Evolutionary conservation across 2,888 invertebrate species (phyloP).

Genomic region (Rugalucina vietnamica): DNA sequence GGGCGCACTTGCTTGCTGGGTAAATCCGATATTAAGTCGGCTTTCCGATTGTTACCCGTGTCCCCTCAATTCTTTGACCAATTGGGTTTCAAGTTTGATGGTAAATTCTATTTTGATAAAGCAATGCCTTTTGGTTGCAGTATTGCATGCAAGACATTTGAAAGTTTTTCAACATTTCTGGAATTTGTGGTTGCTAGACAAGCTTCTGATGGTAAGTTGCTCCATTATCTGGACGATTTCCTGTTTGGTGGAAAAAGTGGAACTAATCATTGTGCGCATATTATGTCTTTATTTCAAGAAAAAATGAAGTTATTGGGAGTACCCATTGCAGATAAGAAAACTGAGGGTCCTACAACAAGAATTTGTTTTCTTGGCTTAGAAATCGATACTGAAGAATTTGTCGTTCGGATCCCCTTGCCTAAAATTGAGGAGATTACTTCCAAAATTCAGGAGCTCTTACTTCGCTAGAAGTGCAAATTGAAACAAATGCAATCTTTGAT

Average conservation of each 20-base stretch:
- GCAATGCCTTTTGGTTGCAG: conserved; percentile 33
- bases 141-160: conserved; percentile 19
- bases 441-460: not conserved
- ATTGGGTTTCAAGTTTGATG: conserved; percentile 37
- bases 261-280: not conserved
- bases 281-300: conserved; percentile 10
- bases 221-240: conserved; percentile 45
- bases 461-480: not conserved
- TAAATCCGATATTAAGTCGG: conserved; percentile 51
- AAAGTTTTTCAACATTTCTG: conserved; percentile 32
- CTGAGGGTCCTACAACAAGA: conserved; percentile 19
- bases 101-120: conserved; percentile 38
- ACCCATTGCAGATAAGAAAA: conserved; percentile 19
- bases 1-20: conserved; percentile 27
- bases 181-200: conserved; percentile 14
- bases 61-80: conserved; percentile 43
- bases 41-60: conserved; percentile 48
- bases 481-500: conserved; percentile 15
- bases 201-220: not conserved
- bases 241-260: conserved; percentile 8
- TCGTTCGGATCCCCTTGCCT: not conserved
- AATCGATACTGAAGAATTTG: conserved; percentile 12
- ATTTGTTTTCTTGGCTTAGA: conserved; percentile 10
- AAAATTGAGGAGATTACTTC: not conserved
- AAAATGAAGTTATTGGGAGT: conserved; percentile 9